Percentiles rank a stretch among this genome's conserved stretches.
phyloP scores from a whole-genome alignment of 2,888 invertebrate genomes.

The Tipula helvola region DNA sequence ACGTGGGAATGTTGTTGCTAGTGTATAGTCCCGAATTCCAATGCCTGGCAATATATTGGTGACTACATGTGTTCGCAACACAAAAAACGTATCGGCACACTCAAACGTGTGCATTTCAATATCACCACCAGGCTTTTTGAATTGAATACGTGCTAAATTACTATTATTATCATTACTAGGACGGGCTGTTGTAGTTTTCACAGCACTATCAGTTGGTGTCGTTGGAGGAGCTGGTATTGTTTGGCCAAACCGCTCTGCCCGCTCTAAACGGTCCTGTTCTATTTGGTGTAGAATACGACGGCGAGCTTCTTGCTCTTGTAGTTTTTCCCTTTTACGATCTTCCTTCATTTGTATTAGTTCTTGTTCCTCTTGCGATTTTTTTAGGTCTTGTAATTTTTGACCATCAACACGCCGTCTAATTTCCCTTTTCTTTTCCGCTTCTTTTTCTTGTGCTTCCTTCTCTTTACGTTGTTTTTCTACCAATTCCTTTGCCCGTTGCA shows the following conservation, averaged over 20 bases:
- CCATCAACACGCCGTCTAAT: conserved; percentile 52
- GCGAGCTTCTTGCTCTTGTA: conserved; percentile 59
- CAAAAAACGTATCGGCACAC: conserved; percentile 47
- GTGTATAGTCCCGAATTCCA: conserved; percentile 45
- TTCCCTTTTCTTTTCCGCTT: conserved; percentile 41
- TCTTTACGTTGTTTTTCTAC: conserved; percentile 51
- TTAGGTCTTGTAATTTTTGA: conserved; percentile 41
- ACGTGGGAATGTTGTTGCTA: conserved; percentile 81
- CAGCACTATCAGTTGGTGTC: conserved; percentile 18
- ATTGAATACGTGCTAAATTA: conserved; percentile 62
- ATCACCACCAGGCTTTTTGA: conserved; percentile 72
- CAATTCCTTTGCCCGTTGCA: conserved; percentile 51
- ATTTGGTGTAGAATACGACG: conserved; percentile 74
- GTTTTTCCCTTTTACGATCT: conserved; percentile 61
- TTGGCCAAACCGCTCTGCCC: conserved; percentile 37
- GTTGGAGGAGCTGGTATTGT: conserved; percentile 12
- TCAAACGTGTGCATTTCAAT: conserved; percentile 61
- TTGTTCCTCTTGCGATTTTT: conserved; percentile 51
- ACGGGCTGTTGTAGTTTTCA: conserved; percentile 28
- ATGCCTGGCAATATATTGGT: conserved; percentile 25
- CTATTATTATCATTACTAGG: conserved; percentile 23
- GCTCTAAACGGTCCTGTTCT: conserved; percentile 67
- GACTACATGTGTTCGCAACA: conserved; percentile 36
- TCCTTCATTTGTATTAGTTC: conserved; percentile 58
- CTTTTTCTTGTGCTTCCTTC: conserved; percentile 53